Base-by-base conservation (phyloP, 2,797 vertebrate species). In the Lepilemur ruficaudatus region DNA sequence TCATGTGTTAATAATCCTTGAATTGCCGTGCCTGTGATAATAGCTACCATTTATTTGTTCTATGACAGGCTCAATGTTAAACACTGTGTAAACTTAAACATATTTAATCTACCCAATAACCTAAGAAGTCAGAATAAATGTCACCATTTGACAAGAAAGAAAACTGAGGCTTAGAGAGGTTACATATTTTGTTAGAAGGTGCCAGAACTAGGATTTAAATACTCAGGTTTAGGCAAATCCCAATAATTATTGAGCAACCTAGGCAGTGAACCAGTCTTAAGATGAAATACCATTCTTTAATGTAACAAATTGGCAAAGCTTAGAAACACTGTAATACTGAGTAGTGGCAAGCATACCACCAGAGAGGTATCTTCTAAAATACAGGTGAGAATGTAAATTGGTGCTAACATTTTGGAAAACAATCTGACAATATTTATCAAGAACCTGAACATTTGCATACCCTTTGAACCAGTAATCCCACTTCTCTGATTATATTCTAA, bases 221-320 rank as follows among this genome's bases (percentile, higher is more conserved):
- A 55, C 57, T 93, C 63, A 75, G 57, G 76, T 95, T 95, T 89
- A 72, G 89, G 75, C 78, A 95, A 95, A 92, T 76, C 59, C 50
- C 67, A 52, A 59, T 84, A 59, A 69, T 89, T 90, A 91, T 17
- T 95, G 61, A 95, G 65, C 59, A 76, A 81, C 18, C 55, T 13
- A 80, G 30, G 61, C 69, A 91, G 63, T 32, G 65, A 95, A 76
- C 69, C 88, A 73, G 81, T 80, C 70, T 94, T 93, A 52, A 95
- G 73, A 95, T 72, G 57, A 91, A 92, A 94, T 91, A 11, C 79
- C 35, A n/a, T 76, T 81, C 91, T 89, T 91, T 70, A 93, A 35
- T 70, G 35, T 48, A 91, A 91, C 86, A 92, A 83, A 89, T 38
- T 96, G 95, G 89, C 86, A 48, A 94, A 94, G 61, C 92, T 94